Evolutionary conservation across 2,888 invertebrate species (phyloP), one percentile per base, ranked within the genome.

Genomic region (Pyrochroa serraticornis): DNA sequence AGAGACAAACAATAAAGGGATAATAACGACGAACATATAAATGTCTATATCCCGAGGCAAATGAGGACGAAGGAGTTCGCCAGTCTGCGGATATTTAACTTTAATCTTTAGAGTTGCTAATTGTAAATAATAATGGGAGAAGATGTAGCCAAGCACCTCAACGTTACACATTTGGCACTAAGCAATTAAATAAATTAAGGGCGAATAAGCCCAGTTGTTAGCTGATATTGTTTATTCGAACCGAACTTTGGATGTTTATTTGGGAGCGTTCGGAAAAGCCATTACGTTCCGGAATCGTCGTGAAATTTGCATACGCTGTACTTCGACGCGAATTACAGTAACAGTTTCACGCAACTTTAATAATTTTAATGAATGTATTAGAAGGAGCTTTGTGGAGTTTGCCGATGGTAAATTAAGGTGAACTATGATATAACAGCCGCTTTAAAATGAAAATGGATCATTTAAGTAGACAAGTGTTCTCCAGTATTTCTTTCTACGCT

Each of bases 51-150:
- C 44, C 14, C 8, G 7, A 2, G 44, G 33, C 12, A 33, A 44
- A 33, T 44, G 32, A 7, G 12, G 44, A 44, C 12, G 43, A 32
- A 32, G 32, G 7, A 43, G 7, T 9, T 9, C 43, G 10, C 10
- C 31, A 12, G 32, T 6, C 31, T 32, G 32, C 34, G 44, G 64
- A 66, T 69, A 68, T 69, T 69, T 65, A 69, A 69, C 67, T 68
- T 65, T 62, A 63, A 66, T 68, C 69, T 68, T 65, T 64, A 66
- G 61, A 66, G 65, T 67, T 67, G 65, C 57, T 62, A 64, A 62
- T 50, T 62, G 67, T 64, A 68, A 67, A 68, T 65, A 67, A 62
- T 68, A 65, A 62, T 60, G 58, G 56, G 59, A 32, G 56, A 49
- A 62, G 57, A 61, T 57, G 62, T 57, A 64, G 3, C 31, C 7